Evolutionary conservation across 2,113 vertebrate genomes (phyloP).

Genomic region (Sturnira hondurensis): DNA sequence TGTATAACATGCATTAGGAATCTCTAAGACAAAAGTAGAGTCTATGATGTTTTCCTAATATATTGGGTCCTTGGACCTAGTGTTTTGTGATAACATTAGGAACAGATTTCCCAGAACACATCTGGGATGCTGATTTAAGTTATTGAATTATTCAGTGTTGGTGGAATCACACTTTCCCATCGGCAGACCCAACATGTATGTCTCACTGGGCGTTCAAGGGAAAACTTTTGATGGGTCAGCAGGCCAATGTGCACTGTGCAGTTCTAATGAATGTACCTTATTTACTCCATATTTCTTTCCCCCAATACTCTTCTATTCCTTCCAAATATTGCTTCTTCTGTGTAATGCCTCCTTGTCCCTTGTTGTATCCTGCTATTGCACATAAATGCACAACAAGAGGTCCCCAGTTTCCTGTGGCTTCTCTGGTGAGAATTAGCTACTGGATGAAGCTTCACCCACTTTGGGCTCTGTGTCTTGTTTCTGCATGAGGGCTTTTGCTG

Average conservation of each 20-base stretch:
- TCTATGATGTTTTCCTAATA: not conserved
- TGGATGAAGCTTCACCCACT: not conserved
- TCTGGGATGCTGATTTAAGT: not conserved
- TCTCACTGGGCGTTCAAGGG: not conserved
- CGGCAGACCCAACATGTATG: not conserved
- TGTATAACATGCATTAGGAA: not conserved
- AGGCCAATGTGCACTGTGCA: not conserved
- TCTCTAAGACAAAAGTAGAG: not conserved
- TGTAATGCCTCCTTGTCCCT: not conserved
- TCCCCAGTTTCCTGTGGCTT: not conserved
- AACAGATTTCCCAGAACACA: not conserved
- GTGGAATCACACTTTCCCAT: not conserved
- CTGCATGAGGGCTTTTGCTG: not conserved
- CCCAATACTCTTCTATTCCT: not conserved
- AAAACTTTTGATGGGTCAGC: not conserved
- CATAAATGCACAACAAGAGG: not conserved
- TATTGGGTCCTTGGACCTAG: not conserved
- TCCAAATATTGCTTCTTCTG: not conserved
- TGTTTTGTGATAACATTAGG: too few species aligned
- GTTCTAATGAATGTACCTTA: not conserved
- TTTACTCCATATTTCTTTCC: not conserved
- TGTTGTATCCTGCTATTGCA: not conserved
- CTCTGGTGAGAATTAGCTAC: not conserved
- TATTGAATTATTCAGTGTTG: not conserved
- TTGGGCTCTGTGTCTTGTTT: not conserved